Conservation (phyloP, 2,888 invertebrate genomes). For the Rhagium mordax region DNA sequence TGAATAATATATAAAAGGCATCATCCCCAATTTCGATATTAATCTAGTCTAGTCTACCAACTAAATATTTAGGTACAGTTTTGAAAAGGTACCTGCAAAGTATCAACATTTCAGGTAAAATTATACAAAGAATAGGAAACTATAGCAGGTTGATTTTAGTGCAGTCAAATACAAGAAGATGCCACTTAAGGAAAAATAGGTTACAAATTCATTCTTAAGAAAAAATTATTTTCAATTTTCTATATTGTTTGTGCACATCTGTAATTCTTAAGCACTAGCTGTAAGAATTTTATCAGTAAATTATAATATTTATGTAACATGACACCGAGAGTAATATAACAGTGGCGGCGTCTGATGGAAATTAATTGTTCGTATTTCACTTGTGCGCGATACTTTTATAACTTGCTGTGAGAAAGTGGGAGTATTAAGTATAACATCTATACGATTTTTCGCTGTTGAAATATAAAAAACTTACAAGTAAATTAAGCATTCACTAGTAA, state of each 20-base stretch:
- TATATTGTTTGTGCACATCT: neutral
- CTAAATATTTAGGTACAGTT: neutral
- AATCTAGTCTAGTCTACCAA: neutral
- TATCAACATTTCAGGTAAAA: conserved; percentile 17
- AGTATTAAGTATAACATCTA: no score
- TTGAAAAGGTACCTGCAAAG: conserved; percentile 12
- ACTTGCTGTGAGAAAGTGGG: no score
- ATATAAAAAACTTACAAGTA: no score
- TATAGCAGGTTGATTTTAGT: neutral
- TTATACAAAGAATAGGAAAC: conserved; percentile 2
- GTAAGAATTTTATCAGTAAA: conserved; percentile 23
- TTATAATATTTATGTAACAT: conserved; percentile 7
- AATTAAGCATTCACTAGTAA: no score
- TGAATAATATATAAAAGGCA: no score
- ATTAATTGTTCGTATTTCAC: neutral
- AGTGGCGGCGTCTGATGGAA: neutral
- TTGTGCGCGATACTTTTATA: no score
- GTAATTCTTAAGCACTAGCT: neutral
- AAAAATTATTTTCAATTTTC: neutral
- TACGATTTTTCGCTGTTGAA: no score
- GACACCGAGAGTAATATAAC: conserved; percentile 1
- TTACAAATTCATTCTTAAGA: no score
- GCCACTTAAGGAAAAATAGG: neutral
- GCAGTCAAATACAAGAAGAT: conserved; percentile 6
- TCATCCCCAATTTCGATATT: neutral